These are phyloP conservation scores for Drosophila trapezifrons DNA, from an alignment of 1,140 invertebrate species.

Conservation along the genomic window DNA sequence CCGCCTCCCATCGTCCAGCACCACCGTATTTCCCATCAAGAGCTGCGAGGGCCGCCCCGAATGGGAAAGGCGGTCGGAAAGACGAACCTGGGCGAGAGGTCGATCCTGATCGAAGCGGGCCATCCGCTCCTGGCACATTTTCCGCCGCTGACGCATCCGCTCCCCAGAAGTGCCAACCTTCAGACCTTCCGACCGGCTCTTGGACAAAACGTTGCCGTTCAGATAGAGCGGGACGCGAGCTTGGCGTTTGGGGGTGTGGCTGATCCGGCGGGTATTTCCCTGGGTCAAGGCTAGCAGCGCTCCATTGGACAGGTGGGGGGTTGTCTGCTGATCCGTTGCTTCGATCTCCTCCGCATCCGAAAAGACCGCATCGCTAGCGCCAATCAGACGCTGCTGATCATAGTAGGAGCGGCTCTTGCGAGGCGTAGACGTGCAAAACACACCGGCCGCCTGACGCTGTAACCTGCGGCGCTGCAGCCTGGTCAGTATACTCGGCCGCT, in stretches of 20 bases:
- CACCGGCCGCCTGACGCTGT: constrained; percentile 21
- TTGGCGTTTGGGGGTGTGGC: neutral
- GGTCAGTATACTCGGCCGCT: constrained; percentile 34
- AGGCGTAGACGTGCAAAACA: constrained; percentile 69
- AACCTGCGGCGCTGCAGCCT: constrained; percentile 46
- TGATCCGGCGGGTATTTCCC: constrained; percentile 8
- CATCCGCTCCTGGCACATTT: constrained; percentile 36
- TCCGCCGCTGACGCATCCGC: constrained; percentile 30
- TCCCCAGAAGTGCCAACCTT: neutral
- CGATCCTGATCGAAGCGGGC: constrained; percentile 45
- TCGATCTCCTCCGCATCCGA: neutral
- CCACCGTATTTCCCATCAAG: constrained; percentile 22
- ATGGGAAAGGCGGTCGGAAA: constrained; percentile 32
- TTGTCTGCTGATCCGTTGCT: constrained; percentile 19
- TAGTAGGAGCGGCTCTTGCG: constrained; percentile 67
- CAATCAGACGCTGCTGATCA: constrained; percentile 56
- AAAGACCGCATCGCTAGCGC: constrained; percentile 6
- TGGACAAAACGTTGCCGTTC: constrained; percentile 50
- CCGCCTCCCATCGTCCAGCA: constrained; percentile 11
- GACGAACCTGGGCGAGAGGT: constrained; percentile 12
- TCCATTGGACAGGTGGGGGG: constrained; percentile 38
- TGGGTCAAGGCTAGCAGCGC: constrained; percentile 20
- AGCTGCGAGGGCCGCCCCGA: neutral
- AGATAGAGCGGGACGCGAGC: constrained; percentile 30
- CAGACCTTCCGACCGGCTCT: neutral